A percentile compares a stretch with the other conserved stretches of the same genome.
These are phyloP conservation scores for Epirrhoe alternata DNA, from an alignment of 2,888 invertebrate genomes.

Conservation along the genomic window DNA sequence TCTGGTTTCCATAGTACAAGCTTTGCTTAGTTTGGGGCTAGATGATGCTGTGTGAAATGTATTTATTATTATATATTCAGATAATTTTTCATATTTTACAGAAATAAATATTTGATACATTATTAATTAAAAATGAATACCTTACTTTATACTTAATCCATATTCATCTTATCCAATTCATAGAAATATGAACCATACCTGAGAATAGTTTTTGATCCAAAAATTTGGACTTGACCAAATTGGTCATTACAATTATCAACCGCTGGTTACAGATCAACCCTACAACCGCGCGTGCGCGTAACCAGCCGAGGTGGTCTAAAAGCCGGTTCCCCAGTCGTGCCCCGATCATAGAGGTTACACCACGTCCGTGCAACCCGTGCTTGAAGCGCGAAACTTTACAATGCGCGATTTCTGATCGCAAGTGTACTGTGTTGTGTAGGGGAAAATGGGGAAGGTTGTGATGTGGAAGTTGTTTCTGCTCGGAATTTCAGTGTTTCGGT, in stretches of 20 bases:
- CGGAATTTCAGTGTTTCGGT: slow-evolving; percentile 78
- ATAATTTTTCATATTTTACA: no score
- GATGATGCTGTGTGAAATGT: no score
- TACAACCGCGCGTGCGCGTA: slow-evolving; percentile 34
- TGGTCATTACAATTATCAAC: neutral
- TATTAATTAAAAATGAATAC: no score
- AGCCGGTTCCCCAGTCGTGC: slow-evolving; percentile 29
- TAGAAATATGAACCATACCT: no score
- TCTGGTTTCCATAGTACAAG: no score
- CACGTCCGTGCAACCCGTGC: slow-evolving; percentile 9
- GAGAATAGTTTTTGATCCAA: no score
- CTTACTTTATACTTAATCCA: no score
- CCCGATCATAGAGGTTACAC: slow-evolving; percentile 20
- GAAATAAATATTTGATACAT: no score
- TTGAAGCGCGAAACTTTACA: slow-evolving; percentile 27
- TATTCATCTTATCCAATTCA: no score
- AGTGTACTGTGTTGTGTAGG: slow-evolving; percentile 29
- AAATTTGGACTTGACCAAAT: no score
- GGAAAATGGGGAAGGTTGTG: slow-evolving; percentile 60
- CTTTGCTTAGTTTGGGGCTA: no score
- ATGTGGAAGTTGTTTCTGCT: slow-evolving; percentile 69
- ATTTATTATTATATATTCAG: no score
- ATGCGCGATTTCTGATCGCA: slow-evolving; percentile 33
- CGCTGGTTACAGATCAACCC: neutral
- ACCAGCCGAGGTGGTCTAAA: neutral